Evolutionary conservation across 1,140 invertebrate species (phyloP).

Genomic region (Neuroterus valhalla): DNA sequence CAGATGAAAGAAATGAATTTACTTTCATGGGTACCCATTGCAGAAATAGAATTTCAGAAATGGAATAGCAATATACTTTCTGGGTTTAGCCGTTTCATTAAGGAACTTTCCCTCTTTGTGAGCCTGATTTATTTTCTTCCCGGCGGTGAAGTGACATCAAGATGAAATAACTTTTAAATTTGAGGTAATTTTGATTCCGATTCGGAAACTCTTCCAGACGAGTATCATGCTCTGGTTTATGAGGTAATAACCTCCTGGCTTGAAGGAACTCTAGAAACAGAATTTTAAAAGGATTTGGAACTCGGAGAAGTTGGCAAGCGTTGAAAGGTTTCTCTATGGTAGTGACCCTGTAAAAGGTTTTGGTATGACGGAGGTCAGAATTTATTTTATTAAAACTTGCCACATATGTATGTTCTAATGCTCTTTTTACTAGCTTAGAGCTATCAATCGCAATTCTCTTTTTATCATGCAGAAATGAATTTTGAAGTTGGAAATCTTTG

Average conservation of each 20-base stretch:
- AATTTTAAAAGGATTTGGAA: slow-evolving; percentile 30
- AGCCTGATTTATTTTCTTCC: not conserved
- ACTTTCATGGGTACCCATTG: not conserved
- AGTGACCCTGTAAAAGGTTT: slow-evolving; percentile 26
- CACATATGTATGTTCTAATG: slow-evolving; percentile 10
- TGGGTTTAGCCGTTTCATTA: slow-evolving; percentile 1
- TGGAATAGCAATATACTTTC: slow-evolving; percentile 19
- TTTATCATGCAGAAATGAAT: not conserved
- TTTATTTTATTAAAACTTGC: slow-evolving; percentile 18
- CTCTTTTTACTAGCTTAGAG: slow-evolving; percentile 24
- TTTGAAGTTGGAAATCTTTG: not conserved
- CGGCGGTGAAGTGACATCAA: slow-evolving; percentile 9
- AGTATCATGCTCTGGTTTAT: not conserved
- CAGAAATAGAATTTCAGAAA: slow-evolving; percentile 20
- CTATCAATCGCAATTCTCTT: slow-evolving; percentile 10
- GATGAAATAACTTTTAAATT: slow-evolving; percentile 26
- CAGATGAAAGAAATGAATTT: slow-evolving; percentile 21
- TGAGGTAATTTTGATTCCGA: slow-evolving; percentile 29
- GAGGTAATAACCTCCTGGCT: slow-evolving; percentile 25
- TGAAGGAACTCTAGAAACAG: slow-evolving; percentile 24
- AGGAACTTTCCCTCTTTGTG: slow-evolving; percentile 2
- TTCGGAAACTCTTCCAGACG: slow-evolving; percentile 18
- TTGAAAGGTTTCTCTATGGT: slow-evolving; percentile 23
- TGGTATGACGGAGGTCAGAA: slow-evolving; percentile 15
- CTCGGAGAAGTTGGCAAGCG: slow-evolving; percentile 21